Evolutionary conservation across 2,888 invertebrate species (phyloP).

Genomic region (Scaptomyza cyrtandrae): DNA sequence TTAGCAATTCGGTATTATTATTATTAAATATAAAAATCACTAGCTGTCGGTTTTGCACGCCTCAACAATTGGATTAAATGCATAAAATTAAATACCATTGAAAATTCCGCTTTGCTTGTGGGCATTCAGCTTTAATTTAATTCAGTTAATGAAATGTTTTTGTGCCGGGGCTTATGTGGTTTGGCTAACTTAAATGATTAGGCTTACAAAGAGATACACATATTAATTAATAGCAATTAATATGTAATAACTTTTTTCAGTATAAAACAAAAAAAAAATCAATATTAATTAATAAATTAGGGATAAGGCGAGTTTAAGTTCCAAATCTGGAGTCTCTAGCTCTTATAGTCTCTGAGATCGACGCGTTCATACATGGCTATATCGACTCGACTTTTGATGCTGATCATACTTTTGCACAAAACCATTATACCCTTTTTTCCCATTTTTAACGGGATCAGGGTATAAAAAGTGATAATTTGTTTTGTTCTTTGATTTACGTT

Average conservation of each 20-base stretch:
- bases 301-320: too few relatives aligned
- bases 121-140: constrained; percentile 65
- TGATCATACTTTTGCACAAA: too few relatives aligned
- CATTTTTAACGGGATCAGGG: too few relatives aligned
- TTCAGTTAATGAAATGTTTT: constrained; percentile 67
- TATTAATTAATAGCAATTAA: constrained; percentile 31
- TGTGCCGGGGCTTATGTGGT: constrained; percentile 16
- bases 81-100: constrained; percentile 62
- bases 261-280: too few relatives aligned
- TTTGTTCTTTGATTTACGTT: too few relatives aligned
- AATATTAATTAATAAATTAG: too few relatives aligned
- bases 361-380: too few relatives aligned
- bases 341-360: too few relatives aligned
- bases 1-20: constrained; percentile 55
- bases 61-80: constrained; percentile 72
- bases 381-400: too few relatives aligned
- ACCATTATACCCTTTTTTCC: too few relatives aligned
- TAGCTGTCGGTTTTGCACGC: constrained; percentile 34
- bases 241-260: not conserved
- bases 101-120: constrained; percentile 54
- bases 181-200: constrained; percentile 33
- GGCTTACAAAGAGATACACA: constrained; percentile 7
- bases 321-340: too few relatives aligned
- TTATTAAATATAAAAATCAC: constrained; percentile 27
- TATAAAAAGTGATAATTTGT: too few relatives aligned